These are phyloP conservation scores for Rhagonycha lutea DNA, from an alignment of 2,888 invertebrate genomes.

Conservation along the genomic window DNA sequence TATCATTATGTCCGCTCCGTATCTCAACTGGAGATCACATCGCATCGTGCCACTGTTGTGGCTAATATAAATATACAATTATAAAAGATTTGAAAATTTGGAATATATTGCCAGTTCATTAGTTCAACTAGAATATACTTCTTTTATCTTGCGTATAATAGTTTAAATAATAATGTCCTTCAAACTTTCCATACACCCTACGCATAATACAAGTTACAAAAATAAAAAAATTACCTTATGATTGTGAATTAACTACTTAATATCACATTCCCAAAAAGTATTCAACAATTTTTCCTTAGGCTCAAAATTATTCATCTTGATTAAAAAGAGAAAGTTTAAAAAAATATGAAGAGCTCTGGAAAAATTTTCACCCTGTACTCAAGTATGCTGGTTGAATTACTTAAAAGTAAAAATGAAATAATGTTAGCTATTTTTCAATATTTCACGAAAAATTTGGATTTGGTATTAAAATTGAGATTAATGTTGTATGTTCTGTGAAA, in stretches of 20 bases:
- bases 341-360: not conserved
- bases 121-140: too few relatives aligned
- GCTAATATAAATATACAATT: too few relatives aligned
- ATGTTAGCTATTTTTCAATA: not conserved
- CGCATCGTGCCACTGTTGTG: too few relatives aligned
- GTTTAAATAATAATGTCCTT: not conserved
- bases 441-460: not conserved
- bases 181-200: not conserved
- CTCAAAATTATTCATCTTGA: not conserved
- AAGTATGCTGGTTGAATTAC: not conserved
- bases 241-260: not conserved
- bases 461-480: not conserved
- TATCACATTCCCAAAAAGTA: not conserved
- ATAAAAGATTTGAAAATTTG: not conserved
- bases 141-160: too few relatives aligned
- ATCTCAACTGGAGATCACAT: too few relatives aligned
- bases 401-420: not conserved
- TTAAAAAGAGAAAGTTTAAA: not conserved
- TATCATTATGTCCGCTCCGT: too few relatives aligned
- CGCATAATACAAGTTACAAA: not conserved
- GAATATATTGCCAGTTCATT: too few relatives aligned
- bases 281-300: not conserved
- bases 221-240: not conserved
- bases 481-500: not conserved
- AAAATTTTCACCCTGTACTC: not conserved